Percentiles rank a stretch among this genome's conserved stretches.
phyloP scores from a whole-genome alignment of 2,113 vertebrate species.

The Nothocercus nigrocapillus region DNA sequence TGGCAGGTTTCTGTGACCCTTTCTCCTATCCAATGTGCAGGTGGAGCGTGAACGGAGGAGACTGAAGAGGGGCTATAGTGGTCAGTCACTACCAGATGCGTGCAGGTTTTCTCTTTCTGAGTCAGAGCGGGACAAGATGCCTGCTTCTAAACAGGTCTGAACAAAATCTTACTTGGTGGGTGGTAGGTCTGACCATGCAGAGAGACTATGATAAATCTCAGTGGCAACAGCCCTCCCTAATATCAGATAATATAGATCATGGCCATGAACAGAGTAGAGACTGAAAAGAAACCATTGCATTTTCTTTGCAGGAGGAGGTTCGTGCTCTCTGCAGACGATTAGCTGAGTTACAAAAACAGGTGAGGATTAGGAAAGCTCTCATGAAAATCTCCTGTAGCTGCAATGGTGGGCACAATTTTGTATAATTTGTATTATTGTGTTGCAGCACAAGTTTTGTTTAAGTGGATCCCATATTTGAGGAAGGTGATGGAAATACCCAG shows the following conservation, averaged over 20 bases:
- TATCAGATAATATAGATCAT: not conserved
- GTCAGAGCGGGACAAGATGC: not conserved
- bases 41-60: constrained; percentile 75
- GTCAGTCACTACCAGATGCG: not conserved
- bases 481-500: not conserved
- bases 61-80: constrained; percentile 52
- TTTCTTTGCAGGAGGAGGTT: not conserved
- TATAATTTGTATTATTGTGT: too few relatives aligned
- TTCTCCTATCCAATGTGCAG: not conserved
- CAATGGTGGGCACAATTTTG: not conserved
- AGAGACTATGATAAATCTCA: not conserved
- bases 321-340: not conserved
- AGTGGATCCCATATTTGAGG: not conserved
- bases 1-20: not conserved
- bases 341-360: constrained; percentile 67
- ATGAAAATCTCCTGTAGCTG: not conserved
- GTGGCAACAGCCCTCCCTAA: not conserved
- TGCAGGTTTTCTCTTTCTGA: not conserved
- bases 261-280: not conserved
- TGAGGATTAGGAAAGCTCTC: not conserved
- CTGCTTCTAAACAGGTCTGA: constrained; percentile 19
- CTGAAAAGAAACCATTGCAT: not conserved
- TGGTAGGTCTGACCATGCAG: not conserved
- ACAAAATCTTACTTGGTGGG: not conserved
- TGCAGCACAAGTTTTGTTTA: not conserved